phyloP scores from a whole-genome alignment of 2,113 vertebrate genomes.

The Tympanuchus pallidicinctus region DNA sequence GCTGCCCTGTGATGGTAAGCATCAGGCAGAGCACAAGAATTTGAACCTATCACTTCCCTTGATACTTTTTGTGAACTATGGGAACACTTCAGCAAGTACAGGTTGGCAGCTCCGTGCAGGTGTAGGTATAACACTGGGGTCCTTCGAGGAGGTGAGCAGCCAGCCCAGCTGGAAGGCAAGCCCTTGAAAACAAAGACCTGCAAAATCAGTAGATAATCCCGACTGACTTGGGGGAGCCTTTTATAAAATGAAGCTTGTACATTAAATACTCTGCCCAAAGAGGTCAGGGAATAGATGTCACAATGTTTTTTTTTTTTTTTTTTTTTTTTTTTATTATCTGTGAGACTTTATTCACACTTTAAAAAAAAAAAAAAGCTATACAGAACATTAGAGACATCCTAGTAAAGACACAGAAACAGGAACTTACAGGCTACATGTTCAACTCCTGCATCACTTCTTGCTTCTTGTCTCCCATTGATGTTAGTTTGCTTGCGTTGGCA shows the following conservation, averaged over 20 bases:
- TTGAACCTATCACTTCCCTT: background rate
- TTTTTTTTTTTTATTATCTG: background rate
- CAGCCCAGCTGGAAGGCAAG: too few species aligned
- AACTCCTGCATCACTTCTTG: background rate
- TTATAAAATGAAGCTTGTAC: background rate
- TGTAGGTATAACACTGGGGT: background rate
- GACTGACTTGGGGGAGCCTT: background rate
- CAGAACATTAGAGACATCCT: background rate
- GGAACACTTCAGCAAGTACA: background rate
- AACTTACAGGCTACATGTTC: background rate
- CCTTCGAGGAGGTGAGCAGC: too few species aligned
- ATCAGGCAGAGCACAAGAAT: background rate
- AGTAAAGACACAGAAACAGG: background rate
- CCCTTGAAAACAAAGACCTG: background rate
- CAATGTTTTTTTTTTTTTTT: background rate
- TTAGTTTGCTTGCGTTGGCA: background rate
- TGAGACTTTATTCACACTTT: background rate
- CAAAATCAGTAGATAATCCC: background rate
- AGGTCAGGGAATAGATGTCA: background rate
- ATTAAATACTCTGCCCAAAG: background rate
- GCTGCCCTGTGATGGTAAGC: background rate
- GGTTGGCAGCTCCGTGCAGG: background rate
- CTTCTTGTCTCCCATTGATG: background rate
- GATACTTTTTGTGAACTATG: background rate
- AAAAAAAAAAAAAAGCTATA: background rate